These are phyloP conservation scores for Fistularia commersonii DNA, from an alignment of 2,797 vertebrate genomes.

Conservation along the genomic window DNA sequence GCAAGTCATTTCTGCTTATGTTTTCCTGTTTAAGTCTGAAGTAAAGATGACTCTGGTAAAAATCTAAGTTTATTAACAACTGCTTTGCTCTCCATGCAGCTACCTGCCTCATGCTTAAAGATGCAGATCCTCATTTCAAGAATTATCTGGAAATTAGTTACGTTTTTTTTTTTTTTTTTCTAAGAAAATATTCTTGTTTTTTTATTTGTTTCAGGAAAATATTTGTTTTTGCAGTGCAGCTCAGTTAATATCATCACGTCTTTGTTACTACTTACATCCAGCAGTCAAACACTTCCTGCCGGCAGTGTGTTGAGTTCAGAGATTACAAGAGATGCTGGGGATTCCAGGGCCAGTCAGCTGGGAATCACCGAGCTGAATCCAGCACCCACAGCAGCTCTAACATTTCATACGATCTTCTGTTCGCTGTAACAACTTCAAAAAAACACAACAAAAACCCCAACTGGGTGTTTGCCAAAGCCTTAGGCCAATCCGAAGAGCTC, in stretches of 20 bases:
- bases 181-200: not conserved
- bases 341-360: slow-evolving; percentile 2
- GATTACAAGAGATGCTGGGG: slow-evolving; percentile 4
- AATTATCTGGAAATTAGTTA: too few species aligned
- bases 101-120: too few species aligned
- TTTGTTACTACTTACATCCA: slow-evolving; percentile 5
- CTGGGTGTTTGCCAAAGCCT: not conserved
- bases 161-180: too few species aligned
- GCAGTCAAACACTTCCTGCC: slow-evolving; percentile 12
- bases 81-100: too few species aligned
- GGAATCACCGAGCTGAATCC: slow-evolving; percentile 1
- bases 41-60: too few species aligned
- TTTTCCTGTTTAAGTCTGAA: too few species aligned
- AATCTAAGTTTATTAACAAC: too few species aligned
- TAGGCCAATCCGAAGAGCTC: slow-evolving; percentile 7
- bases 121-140: too few species aligned
- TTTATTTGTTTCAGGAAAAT: too few species aligned
- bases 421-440: slow-evolving; percentile 3
- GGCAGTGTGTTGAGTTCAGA: slow-evolving; percentile 9
- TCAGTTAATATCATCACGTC: not conserved
- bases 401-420: not conserved
- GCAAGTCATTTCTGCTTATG: too few species aligned
- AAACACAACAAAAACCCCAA: slow-evolving; percentile 4
- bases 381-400: slow-evolving; percentile 8
- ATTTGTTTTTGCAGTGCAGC: not conserved